These are phyloP conservation scores for Pseudoips prasinana DNA, from an alignment of 2,888 invertebrate genomes.

Conservation along the genomic window DNA sequence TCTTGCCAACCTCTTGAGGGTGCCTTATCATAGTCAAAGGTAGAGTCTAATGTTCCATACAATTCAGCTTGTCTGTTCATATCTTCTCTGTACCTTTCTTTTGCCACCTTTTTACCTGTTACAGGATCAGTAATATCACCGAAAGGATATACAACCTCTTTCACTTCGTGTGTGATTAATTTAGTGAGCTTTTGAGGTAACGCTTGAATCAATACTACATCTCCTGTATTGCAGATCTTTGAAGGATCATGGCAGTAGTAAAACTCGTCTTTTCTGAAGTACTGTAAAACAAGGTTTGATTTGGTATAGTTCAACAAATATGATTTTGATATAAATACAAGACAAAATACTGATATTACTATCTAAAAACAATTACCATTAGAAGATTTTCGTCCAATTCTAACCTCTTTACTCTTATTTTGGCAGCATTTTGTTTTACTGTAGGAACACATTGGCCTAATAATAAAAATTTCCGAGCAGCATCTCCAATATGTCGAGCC, in stretches of 20 bases:
- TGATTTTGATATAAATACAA: not conserved
- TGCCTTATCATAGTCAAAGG: slow-evolving; percentile 89
- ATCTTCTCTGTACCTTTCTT: slow-evolving; percentile 87
- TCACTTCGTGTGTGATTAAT: slow-evolving; percentile 89
- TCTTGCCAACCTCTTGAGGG: slow-evolving; percentile 91
- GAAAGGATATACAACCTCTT: slow-evolving; percentile 89
- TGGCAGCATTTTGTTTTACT: slow-evolving; percentile 88
- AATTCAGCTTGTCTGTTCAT: slow-evolving; percentile 85
- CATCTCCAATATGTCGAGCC: slow-evolving; percentile 64
- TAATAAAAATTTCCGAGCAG: slow-evolving; percentile 80
- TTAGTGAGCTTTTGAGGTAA: slow-evolving; percentile 88
- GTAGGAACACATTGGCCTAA: slow-evolving; percentile 91
- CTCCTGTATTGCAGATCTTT: slow-evolving; percentile 90
- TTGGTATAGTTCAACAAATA: slow-evolving; percentile 1
- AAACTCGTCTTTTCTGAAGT: slow-evolving; percentile 88
- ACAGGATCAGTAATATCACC: slow-evolving; percentile 94
- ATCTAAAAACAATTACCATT: slow-evolving; percentile 83
- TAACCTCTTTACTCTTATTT: slow-evolving; percentile 88
- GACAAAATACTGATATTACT: too few species aligned
- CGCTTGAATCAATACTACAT: slow-evolving; percentile 89
- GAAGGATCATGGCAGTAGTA: slow-evolving; percentile 90
- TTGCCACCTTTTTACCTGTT: slow-evolving; percentile 89
- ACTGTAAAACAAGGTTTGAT: slow-evolving; percentile 76
- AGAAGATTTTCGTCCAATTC: slow-evolving; percentile 88
- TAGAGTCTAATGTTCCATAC: slow-evolving; percentile 85